Conservation (phyloP, 2,888 invertebrate genomes). For the Pterobdella sp. region DNA sequence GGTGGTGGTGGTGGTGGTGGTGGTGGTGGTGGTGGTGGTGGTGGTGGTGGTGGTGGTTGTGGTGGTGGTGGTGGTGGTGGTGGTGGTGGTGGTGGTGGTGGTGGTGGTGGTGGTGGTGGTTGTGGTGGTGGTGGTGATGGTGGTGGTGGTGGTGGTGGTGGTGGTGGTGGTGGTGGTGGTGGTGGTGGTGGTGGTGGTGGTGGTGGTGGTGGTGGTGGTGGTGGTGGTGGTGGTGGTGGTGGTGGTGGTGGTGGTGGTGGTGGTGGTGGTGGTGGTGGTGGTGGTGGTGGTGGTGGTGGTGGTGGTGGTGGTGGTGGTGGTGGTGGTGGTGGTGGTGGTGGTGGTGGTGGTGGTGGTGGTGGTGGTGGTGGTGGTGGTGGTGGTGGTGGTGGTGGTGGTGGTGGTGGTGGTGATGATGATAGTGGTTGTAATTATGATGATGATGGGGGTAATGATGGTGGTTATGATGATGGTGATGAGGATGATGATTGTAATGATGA, state of each 20-base stretch:
- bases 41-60: too few relatives aligned
- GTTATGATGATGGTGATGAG: not conserved
- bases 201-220: not conserved
- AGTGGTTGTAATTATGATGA: not conserved
- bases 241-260: not conserved
- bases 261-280: not conserved
- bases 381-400: not conserved
- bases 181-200: too few relatives aligned
- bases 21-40: too few relatives aligned
- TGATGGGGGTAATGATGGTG: slow-evolving; percentile 6
- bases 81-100: too few relatives aligned
- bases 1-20: too few relatives aligned
- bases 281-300: not conserved
- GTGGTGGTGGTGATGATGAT: not conserved
- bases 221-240: not conserved
- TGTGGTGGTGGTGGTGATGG: too few relatives aligned
- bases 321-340: not conserved
- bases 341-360: not conserved
- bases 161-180: too few relatives aligned
- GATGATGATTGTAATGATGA: slow-evolving; percentile 12
- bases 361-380: not conserved
- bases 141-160: too few relatives aligned
- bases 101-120: too few relatives aligned
- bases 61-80: too few relatives aligned
- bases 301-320: not conserved